phyloP scores from a whole-genome alignment of 2,888 invertebrate species.

The Xylota sylvarum region DNA sequence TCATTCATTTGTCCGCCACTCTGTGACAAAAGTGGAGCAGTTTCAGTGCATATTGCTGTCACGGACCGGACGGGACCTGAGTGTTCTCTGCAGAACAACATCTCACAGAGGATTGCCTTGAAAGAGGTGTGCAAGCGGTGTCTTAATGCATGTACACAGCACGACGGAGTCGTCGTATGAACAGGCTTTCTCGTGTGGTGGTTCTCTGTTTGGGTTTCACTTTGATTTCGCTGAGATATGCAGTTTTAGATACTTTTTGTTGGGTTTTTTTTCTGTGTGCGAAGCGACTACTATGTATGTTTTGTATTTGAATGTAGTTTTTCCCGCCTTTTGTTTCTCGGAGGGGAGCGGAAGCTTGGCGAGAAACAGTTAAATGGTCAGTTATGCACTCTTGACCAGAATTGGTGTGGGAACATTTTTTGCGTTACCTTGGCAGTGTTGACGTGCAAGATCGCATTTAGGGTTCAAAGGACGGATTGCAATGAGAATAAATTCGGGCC shows the following conservation, averaged over 20 bases:
- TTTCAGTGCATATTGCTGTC: slow-evolving; percentile 30
- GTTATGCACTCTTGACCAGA: slow-evolving; percentile 4
- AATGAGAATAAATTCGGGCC: neutral
- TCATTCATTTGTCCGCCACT: neutral
- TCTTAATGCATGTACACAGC: slow-evolving; percentile 11
- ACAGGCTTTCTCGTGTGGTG: slow-evolving; percentile 43
- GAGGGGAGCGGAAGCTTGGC: neutral
- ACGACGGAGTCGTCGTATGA: neutral
- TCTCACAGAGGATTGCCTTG: slow-evolving; percentile 64
- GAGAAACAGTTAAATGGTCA: slow-evolving; percentile 41
- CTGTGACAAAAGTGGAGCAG: slow-evolving; percentile 57
- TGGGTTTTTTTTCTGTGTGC: neutral
- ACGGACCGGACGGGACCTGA: slow-evolving; percentile 35
- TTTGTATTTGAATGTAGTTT: slow-evolving; percentile 21
- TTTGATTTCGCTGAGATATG: slow-evolving; percentile 54
- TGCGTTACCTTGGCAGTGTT: slow-evolving; percentile 44
- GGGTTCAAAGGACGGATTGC: slow-evolving; percentile 23
- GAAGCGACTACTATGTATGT: too few relatives aligned
- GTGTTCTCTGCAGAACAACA: slow-evolving; percentile 39
- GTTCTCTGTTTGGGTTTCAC: slow-evolving; percentile 58
- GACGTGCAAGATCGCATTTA: neutral
- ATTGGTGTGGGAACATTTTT: slow-evolving; percentile 21
- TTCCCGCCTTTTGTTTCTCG: slow-evolving; percentile 9
- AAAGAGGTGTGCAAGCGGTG: slow-evolving; percentile 56
- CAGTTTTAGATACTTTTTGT: slow-evolving; percentile 49